Evolutionary conservation across 2,113 vertebrate species (phyloP).

Genomic region (Leuciscus idus): DNA sequence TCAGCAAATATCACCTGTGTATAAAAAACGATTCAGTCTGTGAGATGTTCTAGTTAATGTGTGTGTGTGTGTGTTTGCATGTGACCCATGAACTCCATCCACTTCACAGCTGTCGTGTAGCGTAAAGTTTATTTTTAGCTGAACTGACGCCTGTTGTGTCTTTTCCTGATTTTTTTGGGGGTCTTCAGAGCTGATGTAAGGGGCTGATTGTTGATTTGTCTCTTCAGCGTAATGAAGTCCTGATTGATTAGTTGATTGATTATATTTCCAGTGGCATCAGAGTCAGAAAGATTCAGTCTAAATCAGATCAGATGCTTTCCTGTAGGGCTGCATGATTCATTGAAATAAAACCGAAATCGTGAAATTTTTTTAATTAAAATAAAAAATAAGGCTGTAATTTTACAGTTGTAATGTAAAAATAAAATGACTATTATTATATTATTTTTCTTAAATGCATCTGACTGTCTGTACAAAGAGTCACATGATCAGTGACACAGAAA

Average conservation of each 20-base stretch:
- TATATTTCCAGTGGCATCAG: background rate
- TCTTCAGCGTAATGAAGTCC: background rate
- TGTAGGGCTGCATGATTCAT: background rate
- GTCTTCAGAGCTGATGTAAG: slow-evolving; percentile 16
- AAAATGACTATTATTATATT: background rate
- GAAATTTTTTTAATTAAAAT: background rate
- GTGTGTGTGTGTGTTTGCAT: background rate
- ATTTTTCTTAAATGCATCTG: too few relatives aligned
- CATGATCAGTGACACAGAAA: too few relatives aligned
- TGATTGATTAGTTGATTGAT: background rate
- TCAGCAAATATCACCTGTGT: background rate
- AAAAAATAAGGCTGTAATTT: background rate
- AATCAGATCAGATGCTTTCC: background rate
- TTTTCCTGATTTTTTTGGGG: slow-evolving; percentile 21
- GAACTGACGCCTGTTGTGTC: slow-evolving; percentile 35
- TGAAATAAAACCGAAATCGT: background rate
- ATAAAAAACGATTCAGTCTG: background rate
- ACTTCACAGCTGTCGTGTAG: slow-evolving; percentile 50
- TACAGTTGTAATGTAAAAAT: background rate
- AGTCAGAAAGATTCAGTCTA: background rate
- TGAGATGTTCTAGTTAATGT: background rate
- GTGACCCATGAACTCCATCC: slow-evolving; percentile 18
- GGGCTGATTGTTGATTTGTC: background rate
- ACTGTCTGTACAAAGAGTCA: too few relatives aligned
- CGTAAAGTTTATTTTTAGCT: slow-evolving; percentile 55